A percentile compares a stretch with the other conserved stretches of the same genome.
These are phyloP conservation scores for Rallus crepitans DNA, from an alignment of 2,797 vertebrate genomes.

Conservation along the genomic window DNA sequence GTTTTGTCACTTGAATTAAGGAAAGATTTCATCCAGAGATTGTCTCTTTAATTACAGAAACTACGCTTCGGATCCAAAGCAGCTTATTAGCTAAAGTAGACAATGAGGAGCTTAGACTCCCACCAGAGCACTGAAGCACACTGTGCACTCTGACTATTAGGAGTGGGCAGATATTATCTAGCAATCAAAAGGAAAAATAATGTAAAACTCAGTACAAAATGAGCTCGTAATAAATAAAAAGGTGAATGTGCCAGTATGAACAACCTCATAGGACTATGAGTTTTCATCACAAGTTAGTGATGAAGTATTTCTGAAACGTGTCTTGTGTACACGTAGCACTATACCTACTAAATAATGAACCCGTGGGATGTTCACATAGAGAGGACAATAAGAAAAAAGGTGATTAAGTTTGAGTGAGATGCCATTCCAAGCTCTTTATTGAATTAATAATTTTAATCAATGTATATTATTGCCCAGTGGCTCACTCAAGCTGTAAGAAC, in stretches of 20 bases:
- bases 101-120: background rate
- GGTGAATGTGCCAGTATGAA: background rate
- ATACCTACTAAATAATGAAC: conserved; percentile 14
- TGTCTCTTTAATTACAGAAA: conserved; percentile 12
- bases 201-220: background rate
- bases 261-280: background rate
- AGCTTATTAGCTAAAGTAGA: conserved; percentile 18
- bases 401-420: conserved; percentile 9
- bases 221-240: background rate
- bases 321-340: background rate
- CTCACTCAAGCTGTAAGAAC: background rate
- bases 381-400: conserved; percentile 5
- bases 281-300: background rate
- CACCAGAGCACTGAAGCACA: background rate
- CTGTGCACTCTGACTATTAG: background rate
- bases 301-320: background rate
- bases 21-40: background rate
- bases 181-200: conserved; percentile 19
- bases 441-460: background rate
- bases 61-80: background rate
- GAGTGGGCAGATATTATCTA: background rate
- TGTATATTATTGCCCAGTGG: background rate
- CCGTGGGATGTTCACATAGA: background rate
- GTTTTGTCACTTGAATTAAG: background rate
- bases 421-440: background rate